phyloP scores from a whole-genome alignment of 2,797 vertebrate genomes.

The Jordanella pulchra region DNA sequence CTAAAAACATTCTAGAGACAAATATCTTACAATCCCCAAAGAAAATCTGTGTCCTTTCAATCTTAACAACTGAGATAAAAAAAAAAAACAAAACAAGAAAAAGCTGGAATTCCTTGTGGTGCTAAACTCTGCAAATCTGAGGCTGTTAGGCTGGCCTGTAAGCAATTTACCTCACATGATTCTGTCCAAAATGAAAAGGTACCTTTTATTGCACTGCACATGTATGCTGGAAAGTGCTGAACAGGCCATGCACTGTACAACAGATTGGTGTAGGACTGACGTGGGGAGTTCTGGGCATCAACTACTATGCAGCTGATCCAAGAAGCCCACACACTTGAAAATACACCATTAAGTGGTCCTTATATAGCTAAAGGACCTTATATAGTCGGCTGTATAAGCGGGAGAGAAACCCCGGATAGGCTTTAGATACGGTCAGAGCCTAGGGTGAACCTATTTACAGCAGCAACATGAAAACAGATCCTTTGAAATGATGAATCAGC shows the following conservation, averaged over 20 bases:
- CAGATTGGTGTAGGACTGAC: slow-evolving; percentile 73
- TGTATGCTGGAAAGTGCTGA: slow-evolving; percentile 29
- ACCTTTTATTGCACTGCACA: slow-evolving; percentile 31
- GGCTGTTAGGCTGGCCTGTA: neutral
- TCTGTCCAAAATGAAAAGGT: slow-evolving; percentile 11
- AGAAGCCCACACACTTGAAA: slow-evolving; percentile 60
- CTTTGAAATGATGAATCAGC: slow-evolving; percentile 72
- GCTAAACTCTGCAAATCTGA: neutral
- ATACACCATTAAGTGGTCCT: slow-evolving; percentile 43
- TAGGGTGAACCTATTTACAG: slow-evolving; percentile 74
- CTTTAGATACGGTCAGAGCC: slow-evolving; percentile 58
- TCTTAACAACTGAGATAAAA: neutral
- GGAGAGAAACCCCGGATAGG: slow-evolving; percentile 40
- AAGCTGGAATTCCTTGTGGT: neutral
- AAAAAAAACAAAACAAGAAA: neutral
- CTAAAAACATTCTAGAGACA: neutral
- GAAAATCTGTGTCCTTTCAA: too few species aligned
- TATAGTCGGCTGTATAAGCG: slow-evolving; percentile 46
- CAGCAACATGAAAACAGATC: slow-evolving; percentile 75
- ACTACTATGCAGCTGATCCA: slow-evolving; percentile 51
- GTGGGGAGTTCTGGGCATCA: slow-evolving; percentile 57
- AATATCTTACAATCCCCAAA: neutral
- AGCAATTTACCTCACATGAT: slow-evolving; percentile 3
- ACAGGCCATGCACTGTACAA: slow-evolving; percentile 55
- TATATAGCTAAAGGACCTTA: slow-evolving; percentile 50